Evolutionary conservation across 2,797 vertebrate genomes (phyloP).

Genomic region (Dicrostonyx torquatus): DNA sequence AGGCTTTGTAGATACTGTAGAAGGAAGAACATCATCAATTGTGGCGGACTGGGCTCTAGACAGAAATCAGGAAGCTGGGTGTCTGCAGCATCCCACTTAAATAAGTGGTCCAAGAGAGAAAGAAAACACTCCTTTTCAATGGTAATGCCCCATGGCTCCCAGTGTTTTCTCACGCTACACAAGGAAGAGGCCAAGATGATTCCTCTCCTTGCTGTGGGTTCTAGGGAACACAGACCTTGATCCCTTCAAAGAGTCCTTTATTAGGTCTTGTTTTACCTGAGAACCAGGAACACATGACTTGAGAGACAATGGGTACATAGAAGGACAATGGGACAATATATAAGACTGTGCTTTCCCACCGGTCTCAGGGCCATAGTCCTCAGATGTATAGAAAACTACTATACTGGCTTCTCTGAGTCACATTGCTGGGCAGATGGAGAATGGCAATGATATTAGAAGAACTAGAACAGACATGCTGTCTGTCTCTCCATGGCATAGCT

Average conservation of each 20-base stretch:
- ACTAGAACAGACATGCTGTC: neutral
- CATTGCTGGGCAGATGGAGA: neutral
- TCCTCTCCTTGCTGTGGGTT: neutral
- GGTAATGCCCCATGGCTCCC: neutral
- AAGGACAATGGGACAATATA: neutral
- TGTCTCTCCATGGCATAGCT: neutral
- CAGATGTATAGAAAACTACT: neutral
- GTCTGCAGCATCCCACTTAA: neutral
- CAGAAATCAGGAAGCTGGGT: neutral
- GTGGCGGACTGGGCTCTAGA: neutral
- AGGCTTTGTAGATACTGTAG: slow-evolving; percentile 39
- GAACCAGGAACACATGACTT: neutral
- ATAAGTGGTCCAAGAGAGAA: neutral
- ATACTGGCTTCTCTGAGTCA: neutral
- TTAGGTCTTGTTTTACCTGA: neutral
- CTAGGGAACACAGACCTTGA: neutral
- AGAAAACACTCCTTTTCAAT: neutral
- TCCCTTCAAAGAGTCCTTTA: neutral
- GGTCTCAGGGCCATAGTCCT: neutral
- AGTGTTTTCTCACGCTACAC: neutral
- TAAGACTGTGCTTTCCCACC: neutral
- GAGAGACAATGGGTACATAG: neutral
- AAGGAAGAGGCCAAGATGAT: too few species aligned
- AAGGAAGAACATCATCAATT: slow-evolving; percentile 41
- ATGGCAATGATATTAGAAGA: neutral